phyloP scores from a whole-genome alignment of 2,113 vertebrate species.

The Ophiodon elongatus region DNA sequence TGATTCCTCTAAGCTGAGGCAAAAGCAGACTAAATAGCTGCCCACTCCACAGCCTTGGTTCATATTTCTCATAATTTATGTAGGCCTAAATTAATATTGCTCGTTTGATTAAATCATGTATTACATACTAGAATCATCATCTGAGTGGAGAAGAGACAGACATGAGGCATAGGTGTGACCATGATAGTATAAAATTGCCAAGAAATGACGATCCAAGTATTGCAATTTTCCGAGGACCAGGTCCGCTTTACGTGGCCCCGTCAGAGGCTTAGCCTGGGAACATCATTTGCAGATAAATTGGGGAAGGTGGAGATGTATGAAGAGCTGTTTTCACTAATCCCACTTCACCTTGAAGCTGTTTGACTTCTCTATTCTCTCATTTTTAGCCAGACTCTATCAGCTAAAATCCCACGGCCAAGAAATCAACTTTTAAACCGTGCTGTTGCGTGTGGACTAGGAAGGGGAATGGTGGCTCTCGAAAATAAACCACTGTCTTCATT shows the following conservation, averaged over 20 bases:
- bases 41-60: not conserved
- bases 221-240: not conserved
- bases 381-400: conserved; percentile 21
- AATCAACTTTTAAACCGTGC: conserved; percentile 1
- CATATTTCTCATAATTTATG: not conserved
- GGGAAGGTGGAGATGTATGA: conserved; percentile 42
- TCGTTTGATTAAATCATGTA: too few relatives aligned
- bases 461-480: not conserved
- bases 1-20: not conserved
- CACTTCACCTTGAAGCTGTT: conserved; percentile 69
- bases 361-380: conserved; percentile 18
- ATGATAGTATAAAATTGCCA: not conserved
- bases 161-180: not conserved
- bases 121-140: not conserved
- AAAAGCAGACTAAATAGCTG: not conserved
- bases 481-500: not conserved
- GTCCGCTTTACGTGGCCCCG: not conserved
- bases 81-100: not conserved
- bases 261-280: conserved; percentile 53
- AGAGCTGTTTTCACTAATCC: conserved; percentile 66
- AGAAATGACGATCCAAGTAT: not conserved
- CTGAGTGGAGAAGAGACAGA: not conserved
- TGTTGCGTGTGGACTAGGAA: not conserved
- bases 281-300: conserved; percentile 71
- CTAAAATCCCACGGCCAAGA: not conserved